Evolutionary conservation across 2,888 invertebrate species (phyloP).

Genomic region (Drosophila aldrichi): DNA sequence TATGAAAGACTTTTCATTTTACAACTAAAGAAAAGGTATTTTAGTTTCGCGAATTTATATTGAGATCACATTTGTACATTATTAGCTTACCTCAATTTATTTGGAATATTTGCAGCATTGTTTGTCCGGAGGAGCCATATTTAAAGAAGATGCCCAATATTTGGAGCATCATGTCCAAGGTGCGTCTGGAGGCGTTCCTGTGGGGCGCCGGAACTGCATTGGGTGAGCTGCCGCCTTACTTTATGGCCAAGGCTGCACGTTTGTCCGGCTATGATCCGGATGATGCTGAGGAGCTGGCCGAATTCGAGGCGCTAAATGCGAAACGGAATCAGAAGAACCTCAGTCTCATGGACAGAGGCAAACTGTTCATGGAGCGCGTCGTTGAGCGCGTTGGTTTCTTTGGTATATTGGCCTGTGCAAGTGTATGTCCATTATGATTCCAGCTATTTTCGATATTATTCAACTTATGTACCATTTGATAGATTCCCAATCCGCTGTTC

Average conservation of each 20-base stretch:
- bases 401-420: slow-evolving; percentile 98
- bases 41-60: neutral
- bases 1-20: neutral
- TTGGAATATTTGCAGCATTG: slow-evolving; percentile 88
- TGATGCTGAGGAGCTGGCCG: slow-evolving; percentile 90
- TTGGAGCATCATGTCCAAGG: slow-evolving; percentile 97
- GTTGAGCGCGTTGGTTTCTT: slow-evolving; percentile 98
- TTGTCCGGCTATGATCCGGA: slow-evolving; percentile 89
- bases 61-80: neutral
- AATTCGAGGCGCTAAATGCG: slow-evolving; percentile 90
- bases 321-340: slow-evolving; percentile 87
- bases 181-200: slow-evolving; percentile 97
- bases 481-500: slow-evolving; percentile 99
- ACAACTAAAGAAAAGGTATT: neutral
- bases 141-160: slow-evolving; percentile 90
- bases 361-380: slow-evolving; percentile 93
- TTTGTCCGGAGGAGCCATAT: slow-evolving; percentile 92
- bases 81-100: neutral
- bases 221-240: slow-evolving; percentile 99
- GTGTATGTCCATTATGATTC: slow-evolving; percentile 87
- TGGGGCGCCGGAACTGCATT: slow-evolving; percentile 99
- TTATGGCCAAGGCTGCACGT: slow-evolving; percentile 98
- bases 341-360: slow-evolving; percentile 91
- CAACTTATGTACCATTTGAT: neutral
- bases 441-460: neutral